Conservation (phyloP, 2,797 vertebrate species). For the Masticophis lateralis region DNA sequence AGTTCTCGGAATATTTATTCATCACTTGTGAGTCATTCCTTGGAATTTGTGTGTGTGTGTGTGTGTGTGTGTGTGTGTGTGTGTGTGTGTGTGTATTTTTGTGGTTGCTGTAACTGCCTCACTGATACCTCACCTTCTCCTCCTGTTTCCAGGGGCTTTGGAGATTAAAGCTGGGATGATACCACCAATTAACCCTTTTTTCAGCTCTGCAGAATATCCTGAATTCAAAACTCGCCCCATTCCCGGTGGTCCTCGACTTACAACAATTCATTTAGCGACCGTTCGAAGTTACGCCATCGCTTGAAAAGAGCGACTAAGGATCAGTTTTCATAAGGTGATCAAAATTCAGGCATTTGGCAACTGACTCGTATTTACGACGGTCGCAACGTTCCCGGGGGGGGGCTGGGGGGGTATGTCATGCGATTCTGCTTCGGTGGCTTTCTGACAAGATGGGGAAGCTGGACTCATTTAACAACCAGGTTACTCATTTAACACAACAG, state of each 20-base stretch:
- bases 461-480: too few relatives aligned
- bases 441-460: too few relatives aligned
- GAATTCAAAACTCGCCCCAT: background rate
- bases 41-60: background rate
- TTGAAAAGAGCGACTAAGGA: too few relatives aligned
- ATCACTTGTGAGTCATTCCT: background rate
- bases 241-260: background rate
- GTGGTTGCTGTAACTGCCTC: background rate
- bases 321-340: too few relatives aligned
- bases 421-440: too few relatives aligned
- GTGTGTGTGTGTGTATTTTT: background rate
- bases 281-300: too few relatives aligned
- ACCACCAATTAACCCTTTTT: background rate
- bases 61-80: background rate
- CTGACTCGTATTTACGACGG: too few relatives aligned
- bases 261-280: too few relatives aligned
- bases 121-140: background rate
- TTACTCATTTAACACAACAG: too few relatives aligned
- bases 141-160: background rate
- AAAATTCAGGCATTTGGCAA: too few relatives aligned
- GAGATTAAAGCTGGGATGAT: background rate
- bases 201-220: background rate
- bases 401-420: too few relatives aligned
- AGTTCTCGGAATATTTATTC: background rate
- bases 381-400: fast-evolving